Evolutionary conservation across 2,888 invertebrate species (phyloP).

Genomic region (Coelogynopora nodosa): DNA sequence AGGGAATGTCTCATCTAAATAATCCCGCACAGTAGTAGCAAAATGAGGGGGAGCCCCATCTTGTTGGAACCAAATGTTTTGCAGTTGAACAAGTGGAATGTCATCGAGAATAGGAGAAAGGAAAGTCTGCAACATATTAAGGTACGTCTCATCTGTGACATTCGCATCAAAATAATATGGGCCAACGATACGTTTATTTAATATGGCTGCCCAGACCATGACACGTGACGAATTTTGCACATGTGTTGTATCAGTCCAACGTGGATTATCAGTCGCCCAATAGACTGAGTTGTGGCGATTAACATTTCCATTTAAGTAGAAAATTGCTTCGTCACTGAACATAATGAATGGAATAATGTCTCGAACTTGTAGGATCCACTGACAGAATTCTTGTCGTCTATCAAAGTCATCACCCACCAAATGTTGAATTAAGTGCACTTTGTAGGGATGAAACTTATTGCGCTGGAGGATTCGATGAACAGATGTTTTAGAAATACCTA

Average conservation of each 20-base stretch:
- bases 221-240: neutral
- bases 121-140: neutral
- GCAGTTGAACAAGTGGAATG: neutral
- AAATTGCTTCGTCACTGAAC: neutral
- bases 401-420: neutral
- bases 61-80: conserved; percentile 7
- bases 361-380: neutral
- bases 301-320: neutral
- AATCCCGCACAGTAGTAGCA: neutral
- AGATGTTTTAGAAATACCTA: neutral
- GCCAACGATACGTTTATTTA: neutral
- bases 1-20: neutral
- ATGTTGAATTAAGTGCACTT: neutral
- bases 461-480: neutral
- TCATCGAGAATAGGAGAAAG: neutral
- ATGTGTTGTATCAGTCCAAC: no score
- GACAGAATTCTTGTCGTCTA: neutral
- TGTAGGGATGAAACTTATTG: neutral
- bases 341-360: neutral
- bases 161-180: neutral
- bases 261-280: no score
- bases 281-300: no score
- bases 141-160: neutral
- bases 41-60: conserved; percentile 13
- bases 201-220: neutral